Base-by-base conservation (phyloP, 1,140 invertebrate genomes). In the Pogonomyrmex barbatus region DNA sequence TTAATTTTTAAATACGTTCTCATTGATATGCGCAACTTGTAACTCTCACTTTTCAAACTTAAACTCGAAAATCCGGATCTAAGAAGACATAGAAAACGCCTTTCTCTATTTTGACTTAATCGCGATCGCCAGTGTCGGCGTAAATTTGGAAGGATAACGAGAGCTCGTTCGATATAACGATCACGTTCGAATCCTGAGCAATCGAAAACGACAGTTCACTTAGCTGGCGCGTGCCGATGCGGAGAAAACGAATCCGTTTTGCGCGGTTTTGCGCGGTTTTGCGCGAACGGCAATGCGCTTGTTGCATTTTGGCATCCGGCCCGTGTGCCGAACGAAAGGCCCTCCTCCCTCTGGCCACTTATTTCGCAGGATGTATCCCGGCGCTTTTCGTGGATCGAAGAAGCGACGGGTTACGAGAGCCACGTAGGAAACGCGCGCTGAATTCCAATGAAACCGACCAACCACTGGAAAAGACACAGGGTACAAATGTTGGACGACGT, bases 301-400 rank as follows among this genome's bases (percentile, higher is more conserved):
- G 88, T 89, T 89, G 88, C 88, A 52, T 89, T 86, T 86, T 89
- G 88, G 88, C 88, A 88, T 17, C 62, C 30, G 14, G 82, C 86
- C 88, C 76, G 39, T 30, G 50, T 2, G n/a, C 24, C 77, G 54
- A 58, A 76, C 47, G 47, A 60, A 71, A 9, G 33, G 6, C 3
- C 3, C 14, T 45, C 24, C 36, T 24, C 24, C 84, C 14, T 24
- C 1, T 54, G 54, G 12, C 10, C 76, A 68, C 42, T 70, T 85
- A 62, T 68, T 73, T 52, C 30, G 45, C 58, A 36, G 24, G 45
- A 62, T 52, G 45, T n/a, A 70, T 70, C 63, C 24, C 42, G 76
- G 45, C 2, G 39, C n/a, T 10, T 24, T 24, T 50, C 9, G 42
- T 39, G 56, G 24, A 86, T 73, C 50, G 71, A 76, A 36, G 50